Evolutionary conservation across 2,797 vertebrate species (phyloP).

Genomic region (Sebastes taczanowskii): DNA sequence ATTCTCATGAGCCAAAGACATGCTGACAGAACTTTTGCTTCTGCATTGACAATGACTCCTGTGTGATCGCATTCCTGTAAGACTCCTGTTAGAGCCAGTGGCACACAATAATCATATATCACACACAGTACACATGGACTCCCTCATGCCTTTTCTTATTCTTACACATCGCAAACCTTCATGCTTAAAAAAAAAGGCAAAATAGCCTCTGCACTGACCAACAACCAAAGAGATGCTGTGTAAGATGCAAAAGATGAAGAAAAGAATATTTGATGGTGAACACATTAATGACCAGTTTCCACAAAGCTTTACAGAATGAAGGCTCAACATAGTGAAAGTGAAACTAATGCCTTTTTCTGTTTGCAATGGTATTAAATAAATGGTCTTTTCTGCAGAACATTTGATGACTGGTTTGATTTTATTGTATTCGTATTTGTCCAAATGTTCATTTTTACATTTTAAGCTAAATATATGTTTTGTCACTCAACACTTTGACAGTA

Average conservation of each 20-base stretch:
- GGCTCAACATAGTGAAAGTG: background rate
- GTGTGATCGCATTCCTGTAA: conserved; percentile 1
- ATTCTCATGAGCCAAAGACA: background rate
- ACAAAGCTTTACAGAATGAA: conserved; percentile 31
- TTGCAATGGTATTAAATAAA: background rate
- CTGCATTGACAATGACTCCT: background rate
- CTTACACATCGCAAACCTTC: background rate
- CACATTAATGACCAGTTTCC: background rate
- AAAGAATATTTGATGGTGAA: background rate
- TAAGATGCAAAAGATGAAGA: background rate
- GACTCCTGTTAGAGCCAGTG: background rate
- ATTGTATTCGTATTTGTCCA: background rate
- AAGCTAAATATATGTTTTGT: no score
- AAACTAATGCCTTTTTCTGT: background rate
- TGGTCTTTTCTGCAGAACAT: background rate
- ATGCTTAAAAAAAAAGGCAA: background rate
- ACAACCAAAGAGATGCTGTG: background rate
- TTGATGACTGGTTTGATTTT: background rate
- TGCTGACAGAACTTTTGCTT: background rate
- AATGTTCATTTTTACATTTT: no score
- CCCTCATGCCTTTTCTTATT: background rate
- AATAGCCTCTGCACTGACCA: background rate
- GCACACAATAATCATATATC: background rate
- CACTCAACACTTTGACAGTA: background rate
- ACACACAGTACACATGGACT: background rate